Percentiles rank a stretch among this genome's conserved stretches.
phyloP scores from a whole-genome alignment of 23 tunicate genomes.

The Styela plicata region DNA sequence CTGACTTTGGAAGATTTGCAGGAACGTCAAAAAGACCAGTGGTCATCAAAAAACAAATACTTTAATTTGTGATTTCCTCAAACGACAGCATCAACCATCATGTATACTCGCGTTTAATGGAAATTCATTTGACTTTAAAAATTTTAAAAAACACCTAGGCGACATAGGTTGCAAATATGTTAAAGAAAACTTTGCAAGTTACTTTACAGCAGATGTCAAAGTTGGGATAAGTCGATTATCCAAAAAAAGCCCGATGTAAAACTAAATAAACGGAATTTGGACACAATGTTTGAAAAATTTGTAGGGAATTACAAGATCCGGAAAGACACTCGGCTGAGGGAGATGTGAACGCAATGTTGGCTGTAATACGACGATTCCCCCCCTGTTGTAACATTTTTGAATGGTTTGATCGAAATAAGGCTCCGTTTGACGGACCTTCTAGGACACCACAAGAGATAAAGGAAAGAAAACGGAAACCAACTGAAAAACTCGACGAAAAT shows the following conservation, averaged over 20 bases:
- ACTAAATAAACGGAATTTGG: background rate
- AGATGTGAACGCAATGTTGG: background rate
- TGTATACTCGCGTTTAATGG: background rate
- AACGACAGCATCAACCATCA: background rate
- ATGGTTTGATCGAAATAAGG: background rate
- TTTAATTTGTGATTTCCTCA: no score
- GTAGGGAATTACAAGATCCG: background rate
- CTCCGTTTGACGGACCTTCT: background rate
- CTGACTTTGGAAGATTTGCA: background rate
- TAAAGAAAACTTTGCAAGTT: background rate
- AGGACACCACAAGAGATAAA: background rate
- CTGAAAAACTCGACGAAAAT: background rate
- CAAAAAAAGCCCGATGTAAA: background rate
- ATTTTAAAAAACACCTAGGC: background rate
- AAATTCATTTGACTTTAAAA: background rate
- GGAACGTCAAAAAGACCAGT: background rate
- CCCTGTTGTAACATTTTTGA: no score
- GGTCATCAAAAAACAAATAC: background rate
- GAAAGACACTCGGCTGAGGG: background rate
- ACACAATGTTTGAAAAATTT: background rate
- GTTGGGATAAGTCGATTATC: background rate
- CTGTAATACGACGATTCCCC: background rate
- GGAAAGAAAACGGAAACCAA: background rate
- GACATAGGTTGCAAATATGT: background rate
- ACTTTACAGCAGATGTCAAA: background rate